Percentiles rank a stretch among this genome's conserved stretches.
Evolutionary conservation across 2,888 invertebrate species (phyloP).

Genomic region (Drepana falcataria): DNA sequence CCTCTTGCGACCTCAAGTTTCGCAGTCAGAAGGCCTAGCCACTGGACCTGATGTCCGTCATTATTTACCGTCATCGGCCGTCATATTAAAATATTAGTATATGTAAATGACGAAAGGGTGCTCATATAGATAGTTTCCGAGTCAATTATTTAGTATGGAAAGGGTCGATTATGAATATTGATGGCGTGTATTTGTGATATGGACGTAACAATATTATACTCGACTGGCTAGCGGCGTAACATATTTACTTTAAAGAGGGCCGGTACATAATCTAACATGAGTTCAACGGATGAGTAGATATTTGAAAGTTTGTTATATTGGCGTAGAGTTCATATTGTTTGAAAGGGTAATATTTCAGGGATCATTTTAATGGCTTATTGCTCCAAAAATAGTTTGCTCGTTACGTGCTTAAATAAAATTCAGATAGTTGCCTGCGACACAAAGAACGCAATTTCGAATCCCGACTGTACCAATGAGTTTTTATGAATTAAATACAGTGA

Average conservation of each 20-base stretch:
- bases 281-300: not conserved
- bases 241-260: not conserved
- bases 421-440: too few species aligned
- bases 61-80: too few species aligned
- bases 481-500: too few species aligned
- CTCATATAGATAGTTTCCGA: not conserved
- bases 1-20: too few species aligned
- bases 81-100: too few species aligned
- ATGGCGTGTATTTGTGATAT: conserved; percentile 23
- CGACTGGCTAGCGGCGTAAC: conserved; percentile 8
- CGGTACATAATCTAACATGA: not conserved
- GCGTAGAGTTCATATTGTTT: not conserved
- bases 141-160: conserved; percentile 6
- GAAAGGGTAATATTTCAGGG: not conserved
- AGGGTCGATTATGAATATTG: conserved; percentile 27
- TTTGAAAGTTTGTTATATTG: not conserved
- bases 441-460: too few species aligned
- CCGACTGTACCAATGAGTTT: too few species aligned
- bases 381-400: too few species aligned
- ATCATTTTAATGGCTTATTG: not conserved
- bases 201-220: conserved; percentile 27
- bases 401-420: too few species aligned
- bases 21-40: too few species aligned
- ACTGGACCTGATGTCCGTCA: too few species aligned
- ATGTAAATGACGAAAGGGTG: too few species aligned